A percentile compares a stretch with the other conserved stretches of the same genome.
Evolutionary conservation across 2,888 invertebrate genomes (phyloP).

Genomic region (Idaea dimidiata): DNA sequence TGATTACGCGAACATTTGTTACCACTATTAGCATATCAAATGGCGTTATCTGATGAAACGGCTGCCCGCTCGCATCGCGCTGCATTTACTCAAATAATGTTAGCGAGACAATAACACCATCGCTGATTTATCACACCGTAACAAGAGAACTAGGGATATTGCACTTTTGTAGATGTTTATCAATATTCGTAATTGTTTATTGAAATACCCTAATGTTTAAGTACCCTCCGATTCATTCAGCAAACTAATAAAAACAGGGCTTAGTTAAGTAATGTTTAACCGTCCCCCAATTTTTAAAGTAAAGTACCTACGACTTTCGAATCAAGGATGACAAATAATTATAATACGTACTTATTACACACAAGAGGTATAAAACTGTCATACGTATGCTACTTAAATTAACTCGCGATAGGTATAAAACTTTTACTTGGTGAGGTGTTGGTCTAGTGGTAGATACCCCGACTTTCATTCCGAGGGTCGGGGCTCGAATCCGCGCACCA

Average conservation of each 20-base stretch:
- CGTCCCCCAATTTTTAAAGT: no score
- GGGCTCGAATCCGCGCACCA: no score
- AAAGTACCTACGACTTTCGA: no score
- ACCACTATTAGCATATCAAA: conserved; percentile 74
- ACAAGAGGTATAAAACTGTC: no score
- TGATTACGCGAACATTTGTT: conserved; percentile 72
- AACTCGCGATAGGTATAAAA: not conserved
- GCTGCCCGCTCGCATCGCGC: conserved; percentile 44
- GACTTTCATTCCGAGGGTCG: no score
- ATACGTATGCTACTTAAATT: no score
- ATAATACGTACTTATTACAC: no score
- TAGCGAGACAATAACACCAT: conserved; percentile 67
- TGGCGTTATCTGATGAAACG: conserved; percentile 70
- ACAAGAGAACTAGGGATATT: conserved; percentile 45
- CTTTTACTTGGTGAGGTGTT: no score
- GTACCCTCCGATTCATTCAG: not conserved
- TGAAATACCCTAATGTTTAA: conserved; percentile 7
- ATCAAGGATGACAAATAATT: no score
- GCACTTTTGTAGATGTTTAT: conserved; percentile 35
- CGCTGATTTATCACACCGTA: conserved; percentile 38
- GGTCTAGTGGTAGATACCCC: no score
- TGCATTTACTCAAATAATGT: conserved; percentile 32
- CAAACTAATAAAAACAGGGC: no score
- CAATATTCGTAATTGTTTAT: conserved; percentile 18
- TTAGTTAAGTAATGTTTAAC: no score